Evolutionary conservation across 2,888 invertebrate species (phyloP).

Genomic region (Ochropleura leucogaster): DNA sequence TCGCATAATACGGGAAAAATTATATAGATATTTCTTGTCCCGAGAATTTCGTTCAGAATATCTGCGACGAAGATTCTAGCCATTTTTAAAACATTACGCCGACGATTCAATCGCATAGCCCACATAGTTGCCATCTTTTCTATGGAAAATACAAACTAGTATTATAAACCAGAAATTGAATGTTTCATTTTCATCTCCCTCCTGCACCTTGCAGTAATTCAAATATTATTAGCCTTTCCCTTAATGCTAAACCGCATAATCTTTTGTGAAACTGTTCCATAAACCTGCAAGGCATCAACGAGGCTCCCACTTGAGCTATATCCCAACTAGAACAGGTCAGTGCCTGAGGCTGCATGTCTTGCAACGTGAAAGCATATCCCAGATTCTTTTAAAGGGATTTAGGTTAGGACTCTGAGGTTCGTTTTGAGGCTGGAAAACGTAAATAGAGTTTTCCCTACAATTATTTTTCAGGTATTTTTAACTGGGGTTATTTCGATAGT

Average conservation of each 20-base stretch:
- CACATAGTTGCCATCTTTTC: not conserved
- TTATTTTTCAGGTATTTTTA: not conserved
- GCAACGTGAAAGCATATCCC: constrained; percentile 39
- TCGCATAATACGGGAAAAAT: not conserved
- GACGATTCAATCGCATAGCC: not conserved
- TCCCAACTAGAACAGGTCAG: constrained; percentile 66
- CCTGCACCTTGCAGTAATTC: not conserved
- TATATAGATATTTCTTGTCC: not conserved
- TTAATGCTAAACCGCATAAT: not conserved
- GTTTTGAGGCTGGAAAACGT: constrained; percentile 22
- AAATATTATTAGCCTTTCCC: not conserved
- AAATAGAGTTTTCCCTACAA: not conserved
- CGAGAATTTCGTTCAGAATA: not conserved
- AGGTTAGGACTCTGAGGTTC: constrained; percentile 61
- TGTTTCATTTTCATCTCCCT: not conserved
- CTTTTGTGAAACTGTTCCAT: constrained; percentile 17
- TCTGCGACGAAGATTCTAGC: not conserved
- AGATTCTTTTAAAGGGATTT: constrained; percentile 53
- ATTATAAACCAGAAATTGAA: not conserved
- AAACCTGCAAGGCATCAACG: constrained; percentile 28
- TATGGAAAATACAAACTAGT: not conserved
- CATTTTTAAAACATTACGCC: not conserved
- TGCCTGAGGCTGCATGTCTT: constrained; percentile 37
- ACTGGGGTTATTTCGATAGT: not conserved
- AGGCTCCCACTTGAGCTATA: constrained; percentile 65